Evolutionary conservation across 1,140 invertebrate genomes (phyloP).

Genomic region (Wasmannia auropunctata): DNA sequence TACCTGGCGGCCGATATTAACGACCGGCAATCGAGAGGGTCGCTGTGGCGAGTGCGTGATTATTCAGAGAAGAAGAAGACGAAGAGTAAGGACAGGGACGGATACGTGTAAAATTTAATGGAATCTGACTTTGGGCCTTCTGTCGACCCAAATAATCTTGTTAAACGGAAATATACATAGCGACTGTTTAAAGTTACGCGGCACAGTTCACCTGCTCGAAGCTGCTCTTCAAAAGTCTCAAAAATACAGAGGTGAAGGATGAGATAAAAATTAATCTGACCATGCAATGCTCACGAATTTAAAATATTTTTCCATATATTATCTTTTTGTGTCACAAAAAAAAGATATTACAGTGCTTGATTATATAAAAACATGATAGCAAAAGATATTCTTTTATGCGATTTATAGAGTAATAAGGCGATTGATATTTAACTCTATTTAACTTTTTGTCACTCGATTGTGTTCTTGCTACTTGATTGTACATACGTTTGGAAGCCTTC

Average conservation of each 20-base stretch:
- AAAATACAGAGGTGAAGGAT: background rate
- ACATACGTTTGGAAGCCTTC: background rate
- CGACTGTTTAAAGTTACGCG: background rate
- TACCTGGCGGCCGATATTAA: conserved; percentile 74
- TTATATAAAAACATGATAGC: background rate
- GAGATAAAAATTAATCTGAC: background rate
- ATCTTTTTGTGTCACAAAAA: background rate
- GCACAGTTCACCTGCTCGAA: background rate
- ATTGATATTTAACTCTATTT: background rate
- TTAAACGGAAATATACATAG: background rate
- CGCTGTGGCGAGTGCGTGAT: conserved; percentile 66
- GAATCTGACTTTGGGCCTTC: background rate
- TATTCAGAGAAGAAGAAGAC: conserved; percentile 62
- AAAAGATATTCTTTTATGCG: background rate
- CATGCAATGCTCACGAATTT: background rate
- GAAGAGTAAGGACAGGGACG: conserved; percentile 35
- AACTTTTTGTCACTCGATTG: background rate
- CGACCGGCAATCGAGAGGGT: conserved; percentile 70
- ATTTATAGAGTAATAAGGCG: background rate
- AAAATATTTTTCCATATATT: background rate
- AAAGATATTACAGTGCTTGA: background rate
- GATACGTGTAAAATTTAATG: conserved; percentile 23
- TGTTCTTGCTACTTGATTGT: background rate
- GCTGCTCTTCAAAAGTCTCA: background rate
- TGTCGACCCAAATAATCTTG: background rate